A percentile compares a stretch with the other conserved stretches of the same genome.
These are phyloP conservation scores for Zonitis immaculata DNA, from an alignment of 2,888 invertebrate species.

Conservation along the genomic window DNA sequence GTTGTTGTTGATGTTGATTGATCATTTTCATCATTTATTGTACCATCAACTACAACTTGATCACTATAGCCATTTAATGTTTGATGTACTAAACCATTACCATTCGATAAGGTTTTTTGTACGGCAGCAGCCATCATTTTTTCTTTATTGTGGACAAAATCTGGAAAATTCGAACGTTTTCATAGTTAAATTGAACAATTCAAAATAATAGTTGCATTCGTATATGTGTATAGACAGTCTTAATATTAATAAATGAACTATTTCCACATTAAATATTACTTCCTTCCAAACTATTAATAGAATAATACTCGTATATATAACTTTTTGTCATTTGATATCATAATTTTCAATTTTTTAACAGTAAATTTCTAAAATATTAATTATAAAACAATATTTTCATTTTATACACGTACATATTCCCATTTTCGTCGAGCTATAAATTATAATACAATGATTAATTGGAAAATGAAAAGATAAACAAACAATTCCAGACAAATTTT, in stretches of 20 bases:
- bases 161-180: background rate
- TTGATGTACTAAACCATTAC: constrained; percentile 49
- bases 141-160: background rate
- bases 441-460: no score
- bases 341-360: no score
- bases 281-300: constrained; percentile 1
- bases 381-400: no score
- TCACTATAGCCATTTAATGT: constrained; percentile 41
- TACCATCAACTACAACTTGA: constrained; percentile 15
- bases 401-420: no score
- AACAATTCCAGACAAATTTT: no score
- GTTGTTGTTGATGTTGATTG: constrained; percentile 10
- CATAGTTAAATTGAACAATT: background rate
- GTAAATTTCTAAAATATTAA: no score
- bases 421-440: no score
- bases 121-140: constrained; percentile 71
- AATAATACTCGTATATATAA: background rate
- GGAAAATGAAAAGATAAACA: no score
- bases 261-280: background rate
- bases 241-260: background rate
- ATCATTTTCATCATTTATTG: constrained; percentile 22
- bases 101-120: constrained; percentile 71
- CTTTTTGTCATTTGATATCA: background rate
- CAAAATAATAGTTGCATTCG: background rate
- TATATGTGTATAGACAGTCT: constrained; percentile 4